Evolutionary conservation across 2,113 vertebrate genomes (phyloP).

Genomic region (Holacanthus passer): DNA sequence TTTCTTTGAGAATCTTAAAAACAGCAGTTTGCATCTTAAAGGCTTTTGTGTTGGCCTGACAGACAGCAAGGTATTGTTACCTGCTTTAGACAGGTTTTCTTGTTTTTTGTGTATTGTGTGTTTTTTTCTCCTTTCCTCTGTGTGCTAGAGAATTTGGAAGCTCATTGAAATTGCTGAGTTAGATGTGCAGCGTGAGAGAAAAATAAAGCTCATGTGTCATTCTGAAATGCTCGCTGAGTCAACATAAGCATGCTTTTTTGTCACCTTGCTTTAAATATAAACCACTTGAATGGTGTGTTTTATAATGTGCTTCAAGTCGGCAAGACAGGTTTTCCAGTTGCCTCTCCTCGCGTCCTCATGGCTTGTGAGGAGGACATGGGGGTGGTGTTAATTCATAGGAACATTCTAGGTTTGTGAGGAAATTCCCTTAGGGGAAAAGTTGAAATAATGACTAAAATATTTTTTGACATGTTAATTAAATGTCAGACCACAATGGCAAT

Average conservation of each 20-base stretch:
- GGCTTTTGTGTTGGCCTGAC: slow-evolving; percentile 74
- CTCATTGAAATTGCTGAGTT: slow-evolving; percentile 44
- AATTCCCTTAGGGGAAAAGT: slow-evolving; percentile 51
- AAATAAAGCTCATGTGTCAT: slow-evolving; percentile 15
- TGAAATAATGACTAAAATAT: slow-evolving; percentile 74
- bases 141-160: slow-evolving; percentile 37
- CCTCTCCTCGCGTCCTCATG: slow-evolving; percentile 52
- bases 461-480: slow-evolving; percentile 77
- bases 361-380: slow-evolving; percentile 40
- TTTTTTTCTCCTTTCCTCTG: slow-evolving; percentile 11
- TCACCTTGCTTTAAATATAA: slow-evolving; percentile 42
- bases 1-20: slow-evolving; percentile 64
- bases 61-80: slow-evolving; percentile 77
- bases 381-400: slow-evolving; percentile 61
- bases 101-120: slow-evolving; percentile 70
- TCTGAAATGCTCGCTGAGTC: slow-evolving; percentile 24
- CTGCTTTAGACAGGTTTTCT: slow-evolving; percentile 77
- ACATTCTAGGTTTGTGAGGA: slow-evolving; percentile 66
- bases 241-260: slow-evolving; percentile 34
- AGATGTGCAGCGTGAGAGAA: slow-evolving; percentile 17
- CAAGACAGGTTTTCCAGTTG: slow-evolving; percentile 43
- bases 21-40: slow-evolving; percentile 66
- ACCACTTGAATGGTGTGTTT: slow-evolving; percentile 14
- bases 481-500: slow-evolving; percentile 70
- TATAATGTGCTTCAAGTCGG: slow-evolving; percentile 13